A percentile compares a stretch with the other conserved stretches of the same genome.
Evolutionary conservation across 2,888 invertebrate species (phyloP).

Genomic region (Tiphia femorata): DNA sequence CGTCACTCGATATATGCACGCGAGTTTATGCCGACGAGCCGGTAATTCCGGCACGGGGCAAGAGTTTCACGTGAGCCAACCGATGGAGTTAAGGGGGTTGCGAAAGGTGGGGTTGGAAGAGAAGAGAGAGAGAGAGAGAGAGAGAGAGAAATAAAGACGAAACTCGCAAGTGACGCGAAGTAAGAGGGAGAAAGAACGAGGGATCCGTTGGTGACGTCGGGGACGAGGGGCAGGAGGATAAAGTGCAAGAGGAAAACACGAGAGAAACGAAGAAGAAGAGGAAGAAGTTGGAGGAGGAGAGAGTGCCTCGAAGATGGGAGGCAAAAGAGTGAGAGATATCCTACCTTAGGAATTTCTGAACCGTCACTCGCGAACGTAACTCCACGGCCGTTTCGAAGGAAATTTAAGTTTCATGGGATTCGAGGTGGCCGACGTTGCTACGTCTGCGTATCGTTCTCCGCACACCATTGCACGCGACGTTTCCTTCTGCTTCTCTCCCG

Average conservation of each 20-base stretch:
- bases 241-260: not conserved
- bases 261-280: not conserved
- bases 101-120: constrained; percentile 5
- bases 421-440: constrained; percentile 15
- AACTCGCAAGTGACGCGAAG: no score
- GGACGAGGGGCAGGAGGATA: not conserved
- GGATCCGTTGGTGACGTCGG: not conserved
- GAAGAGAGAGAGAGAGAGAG: constrained; percentile 6
- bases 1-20: constrained; percentile 57
- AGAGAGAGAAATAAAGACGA: not conserved
- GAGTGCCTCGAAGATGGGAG: constrained; percentile 2
- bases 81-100: constrained; percentile 1
- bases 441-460: not conserved
- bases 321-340: constrained; percentile 33
- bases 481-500: no score
- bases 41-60: constrained; percentile 54
- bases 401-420: constrained; percentile 61
- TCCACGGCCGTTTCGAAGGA: constrained; percentile 51
- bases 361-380: constrained; percentile 54
- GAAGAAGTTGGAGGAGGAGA: not conserved
- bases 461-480: no score
- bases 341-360: constrained; percentile 64
- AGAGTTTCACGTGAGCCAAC: constrained; percentile 47
- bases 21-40: constrained; percentile 50
- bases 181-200: not conserved